Evolutionary conservation across 2,888 invertebrate genomes (phyloP).

Genomic region (Lepidochrysops patricia): DNA sequence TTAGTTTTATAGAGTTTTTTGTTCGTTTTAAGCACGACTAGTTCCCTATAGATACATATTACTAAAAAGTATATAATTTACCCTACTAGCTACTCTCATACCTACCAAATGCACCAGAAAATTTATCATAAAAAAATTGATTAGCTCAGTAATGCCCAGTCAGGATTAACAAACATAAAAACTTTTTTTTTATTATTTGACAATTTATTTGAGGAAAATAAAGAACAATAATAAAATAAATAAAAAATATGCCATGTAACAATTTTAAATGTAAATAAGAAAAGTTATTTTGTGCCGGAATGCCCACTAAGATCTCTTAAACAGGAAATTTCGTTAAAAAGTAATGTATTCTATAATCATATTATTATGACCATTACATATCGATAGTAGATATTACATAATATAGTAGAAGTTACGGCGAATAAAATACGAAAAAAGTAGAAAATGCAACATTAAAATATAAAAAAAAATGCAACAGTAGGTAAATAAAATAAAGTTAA

Average conservation of each 20-base stretch:
- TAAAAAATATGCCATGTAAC: slow-evolving; percentile 8
- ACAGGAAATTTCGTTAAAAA: no score
- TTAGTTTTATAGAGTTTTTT: no score
- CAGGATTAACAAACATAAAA: background rate
- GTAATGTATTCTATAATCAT: background rate
- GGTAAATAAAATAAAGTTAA: no score
- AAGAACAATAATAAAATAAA: slow-evolving; percentile 18
- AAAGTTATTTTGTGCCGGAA: slow-evolving; percentile 28
- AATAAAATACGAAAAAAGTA: slow-evolving; percentile 32
- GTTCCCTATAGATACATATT: no score
- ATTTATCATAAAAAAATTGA: no score
- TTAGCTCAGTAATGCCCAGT: background rate
- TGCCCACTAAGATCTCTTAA: slow-evolving; percentile 38
- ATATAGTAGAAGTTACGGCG: background rate
- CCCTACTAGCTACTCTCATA: no score
- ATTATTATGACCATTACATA: slow-evolving; percentile 1
- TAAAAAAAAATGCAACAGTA: slow-evolving; percentile 22
- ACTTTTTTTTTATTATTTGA: background rate
- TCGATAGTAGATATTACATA: background rate
- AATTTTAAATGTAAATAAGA: slow-evolving; percentile 22
- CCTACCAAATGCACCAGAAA: no score
- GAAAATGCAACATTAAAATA: slow-evolving; percentile 25
- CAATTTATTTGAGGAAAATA: slow-evolving; percentile 12
- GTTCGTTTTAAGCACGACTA: no score
- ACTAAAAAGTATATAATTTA: no score